phyloP scores from a whole-genome alignment of 2,797 vertebrate species.

The Leptodactylus fallax region DNA sequence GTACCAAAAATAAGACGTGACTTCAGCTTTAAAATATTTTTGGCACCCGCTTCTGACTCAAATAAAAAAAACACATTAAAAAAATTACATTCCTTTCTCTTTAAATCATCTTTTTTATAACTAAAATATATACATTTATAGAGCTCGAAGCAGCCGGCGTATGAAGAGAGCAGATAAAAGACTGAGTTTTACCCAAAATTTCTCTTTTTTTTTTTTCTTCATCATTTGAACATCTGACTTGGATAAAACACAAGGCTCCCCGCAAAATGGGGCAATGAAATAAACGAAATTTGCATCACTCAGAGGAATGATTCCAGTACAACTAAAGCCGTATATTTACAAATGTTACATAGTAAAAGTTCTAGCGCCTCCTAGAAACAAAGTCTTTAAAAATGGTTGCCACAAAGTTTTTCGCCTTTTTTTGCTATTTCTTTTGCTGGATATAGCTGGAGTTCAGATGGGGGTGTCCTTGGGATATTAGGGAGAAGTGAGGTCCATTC shows the following conservation, averaged over 20 bases:
- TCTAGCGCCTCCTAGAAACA: conserved; percentile 67
- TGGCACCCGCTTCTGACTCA: conserved; percentile 92
- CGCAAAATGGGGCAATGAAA: conserved; percentile 99
- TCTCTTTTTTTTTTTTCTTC: conserved; percentile 63
- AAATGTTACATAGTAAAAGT: conserved; percentile 97
- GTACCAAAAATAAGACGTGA: conserved; percentile 58
- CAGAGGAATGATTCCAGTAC: conserved; percentile 93
- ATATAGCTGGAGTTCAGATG: conserved; percentile 91
- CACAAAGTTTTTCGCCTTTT: conserved; percentile 69
- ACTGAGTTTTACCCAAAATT: conserved; percentile 83
- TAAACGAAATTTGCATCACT: conserved; percentile 99
- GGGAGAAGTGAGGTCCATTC: conserved; percentile 87
- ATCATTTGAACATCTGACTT: conserved; percentile 80
- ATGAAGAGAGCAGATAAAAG: conserved; percentile 98
- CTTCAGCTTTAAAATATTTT: conserved; percentile 81
- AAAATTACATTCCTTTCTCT: conserved; percentile 88
- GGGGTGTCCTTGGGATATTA: conserved; percentile 90
- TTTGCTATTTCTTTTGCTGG: conserved; percentile 95
- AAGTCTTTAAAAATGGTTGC: conserved; percentile 59
- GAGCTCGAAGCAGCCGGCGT: conserved; percentile 91
- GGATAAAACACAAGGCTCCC: conserved; percentile 91
- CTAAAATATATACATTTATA: conserved; percentile 83
- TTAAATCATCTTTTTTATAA: conserved; percentile 84
- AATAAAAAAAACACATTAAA: conserved; percentile 87
- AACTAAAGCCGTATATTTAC: conserved; percentile 93